Evolutionary conservation across 2,888 invertebrate genomes (phyloP).

Genomic region (Tineola bisselliella): DNA sequence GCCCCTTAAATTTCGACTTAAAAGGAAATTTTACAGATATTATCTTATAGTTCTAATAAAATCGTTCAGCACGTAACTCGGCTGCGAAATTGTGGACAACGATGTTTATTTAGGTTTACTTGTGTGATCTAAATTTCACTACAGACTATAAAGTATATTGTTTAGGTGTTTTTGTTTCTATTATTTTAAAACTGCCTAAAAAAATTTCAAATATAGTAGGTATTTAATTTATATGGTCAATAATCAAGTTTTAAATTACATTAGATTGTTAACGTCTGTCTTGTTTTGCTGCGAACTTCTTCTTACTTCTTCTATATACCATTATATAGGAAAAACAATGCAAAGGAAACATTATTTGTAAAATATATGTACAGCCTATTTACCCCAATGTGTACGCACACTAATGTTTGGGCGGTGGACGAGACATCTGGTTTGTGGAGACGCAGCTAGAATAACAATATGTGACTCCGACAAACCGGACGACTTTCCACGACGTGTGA

Average conservation of each 20-base stretch:
- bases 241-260: too few species aligned
- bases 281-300: too few species aligned
- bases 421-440: slow-evolving; percentile 34
- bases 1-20: not conserved
- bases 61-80: not conserved
- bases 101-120: not conserved
- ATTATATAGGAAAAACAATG: too few species aligned
- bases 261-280: too few species aligned
- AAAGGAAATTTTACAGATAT: not conserved
- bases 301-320: too few species aligned
- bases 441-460: slow-evolving; percentile 42
- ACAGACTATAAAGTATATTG: too few species aligned
- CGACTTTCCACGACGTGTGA: slow-evolving; percentile 37
- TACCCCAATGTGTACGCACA: not conserved
- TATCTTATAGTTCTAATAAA: not conserved
- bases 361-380: not conserved
- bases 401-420: slow-evolving; percentile 16
- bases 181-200: too few species aligned
- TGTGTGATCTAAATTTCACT: not conserved
- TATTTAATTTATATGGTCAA: too few species aligned
- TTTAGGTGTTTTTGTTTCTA: too few species aligned
- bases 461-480: slow-evolving; percentile 20
- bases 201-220: too few species aligned
- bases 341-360: too few species aligned
- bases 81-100: not conserved